These are phyloP conservation scores for Esox niger DNA, from an alignment of 2,113 vertebrate genomes.

Conservation along the genomic window DNA sequence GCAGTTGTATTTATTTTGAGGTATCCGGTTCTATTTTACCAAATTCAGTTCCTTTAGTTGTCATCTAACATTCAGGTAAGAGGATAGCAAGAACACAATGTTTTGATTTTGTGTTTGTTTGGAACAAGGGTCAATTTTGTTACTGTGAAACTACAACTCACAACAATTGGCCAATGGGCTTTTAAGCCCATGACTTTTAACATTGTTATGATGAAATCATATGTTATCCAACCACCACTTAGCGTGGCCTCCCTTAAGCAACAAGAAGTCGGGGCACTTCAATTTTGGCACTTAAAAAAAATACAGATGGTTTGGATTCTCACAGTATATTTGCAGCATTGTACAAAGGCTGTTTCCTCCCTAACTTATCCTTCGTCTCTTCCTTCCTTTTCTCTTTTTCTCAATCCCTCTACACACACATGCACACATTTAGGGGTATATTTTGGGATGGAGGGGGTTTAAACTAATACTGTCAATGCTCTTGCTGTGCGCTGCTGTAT, in stretches of 20 bases:
- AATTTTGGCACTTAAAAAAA: neutral
- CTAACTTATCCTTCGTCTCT: neutral
- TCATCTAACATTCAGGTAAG: constrained; percentile 15
- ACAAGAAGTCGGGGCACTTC: constrained; percentile 6
- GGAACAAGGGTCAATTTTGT: neutral
- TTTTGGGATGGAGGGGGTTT: neutral
- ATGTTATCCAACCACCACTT: neutral
- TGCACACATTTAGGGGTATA: neutral
- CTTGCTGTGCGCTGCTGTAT: constrained; percentile 27
- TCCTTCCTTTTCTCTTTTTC: neutral
- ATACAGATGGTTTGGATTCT: neutral
- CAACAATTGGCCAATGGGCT: neutral
- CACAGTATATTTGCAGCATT: neutral
- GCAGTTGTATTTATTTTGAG: constrained; percentile 18
- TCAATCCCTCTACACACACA: neutral
- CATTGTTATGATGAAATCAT: neutral
- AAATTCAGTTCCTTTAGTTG: neutral
- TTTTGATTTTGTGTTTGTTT: constrained; percentile 23
- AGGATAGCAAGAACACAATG: constrained; percentile 6
- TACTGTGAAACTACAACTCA: constrained; percentile 38
- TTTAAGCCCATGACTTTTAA: neutral
- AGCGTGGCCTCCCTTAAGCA: neutral
- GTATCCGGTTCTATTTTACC: constrained; percentile 22
- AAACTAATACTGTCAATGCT: constrained; percentile 35
- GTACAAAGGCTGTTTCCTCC: neutral